Evolutionary conservation across 2,113 vertebrate species (phyloP), one percentile per base, ranked within the genome.

Genomic region (Silurus asotus): DNA sequence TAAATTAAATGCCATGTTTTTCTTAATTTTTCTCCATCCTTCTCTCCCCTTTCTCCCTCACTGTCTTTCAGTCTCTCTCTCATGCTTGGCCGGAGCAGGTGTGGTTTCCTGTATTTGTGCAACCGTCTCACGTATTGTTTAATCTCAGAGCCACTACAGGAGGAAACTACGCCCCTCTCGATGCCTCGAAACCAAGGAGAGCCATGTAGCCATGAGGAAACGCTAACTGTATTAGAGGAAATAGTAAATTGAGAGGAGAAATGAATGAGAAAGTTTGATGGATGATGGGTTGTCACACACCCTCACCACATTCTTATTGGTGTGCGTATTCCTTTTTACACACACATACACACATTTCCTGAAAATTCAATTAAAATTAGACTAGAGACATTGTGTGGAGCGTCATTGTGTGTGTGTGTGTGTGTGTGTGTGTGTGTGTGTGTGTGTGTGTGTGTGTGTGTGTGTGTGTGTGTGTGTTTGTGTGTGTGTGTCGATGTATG

Each of bases 21-120:
- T 80, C 78, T 14, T 61, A 69, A 17, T 19, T 81, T 76, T 56
- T 81, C 61, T 58, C 59, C 53, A 74, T 85, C 77, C 45, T 62
- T 81, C 77, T 81, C 78, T 77, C 17, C 13, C 80, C 45, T 74
- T 58, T 69, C 81, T 82, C 58, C 72, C 78, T 82, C 86, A 81
- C 84, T 81, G 28, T 62, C 80, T 82, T 64, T 59, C 55, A 72
- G 59, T 62, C 85, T 59, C 75, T 59, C 75, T 83, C 79, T 79
- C 74, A 62, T 49, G 25, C 80, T 86, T 86, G 45, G 48, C 64
- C 64, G 59, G 89, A 67, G 72, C 88, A 90, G 92, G 91, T 88
- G 90, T 91, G 87, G 90, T 92, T 96, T 96, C 95, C 95, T 94
- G 93, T 95, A 93, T 96, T 96, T 96, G 94, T 95, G 87, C 25